Conservation (phyloP, 1,140 invertebrate genomes). For the Drosophila albomicans region DNA sequence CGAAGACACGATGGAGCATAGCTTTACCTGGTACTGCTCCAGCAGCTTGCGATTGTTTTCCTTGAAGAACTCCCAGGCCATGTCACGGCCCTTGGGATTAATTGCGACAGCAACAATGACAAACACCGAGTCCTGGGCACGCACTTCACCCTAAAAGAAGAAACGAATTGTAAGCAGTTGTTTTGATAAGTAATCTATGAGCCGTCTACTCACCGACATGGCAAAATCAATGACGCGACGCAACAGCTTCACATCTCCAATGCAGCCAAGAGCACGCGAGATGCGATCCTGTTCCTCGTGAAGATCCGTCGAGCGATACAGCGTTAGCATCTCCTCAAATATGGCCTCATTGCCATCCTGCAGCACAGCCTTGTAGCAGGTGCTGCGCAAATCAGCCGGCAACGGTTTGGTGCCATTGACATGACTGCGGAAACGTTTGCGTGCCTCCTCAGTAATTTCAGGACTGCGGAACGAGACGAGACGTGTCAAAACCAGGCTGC, state of each 20-base stretch:
- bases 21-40: slow-evolving; percentile 90
- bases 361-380: slow-evolving; percentile 94
- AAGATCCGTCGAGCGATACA: slow-evolving; percentile 94
- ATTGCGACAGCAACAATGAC: slow-evolving; percentile 94
- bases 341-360: slow-evolving; percentile 89
- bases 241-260: slow-evolving; percentile 89
- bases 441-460: slow-evolving; percentile 91
- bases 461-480: slow-evolving; percentile 93
- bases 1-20: neutral
- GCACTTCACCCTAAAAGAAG: slow-evolving; percentile 91
- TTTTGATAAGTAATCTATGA: neutral
- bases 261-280: slow-evolving; percentile 91
- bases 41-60: slow-evolving; percentile 92
- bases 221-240: slow-evolving; percentile 94
- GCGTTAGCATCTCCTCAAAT: slow-evolving; percentile 91
- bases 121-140: slow-evolving; percentile 95
- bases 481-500: slow-evolving; percentile 92
- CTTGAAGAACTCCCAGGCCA: slow-evolving; percentile 96
- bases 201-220: slow-evolving; percentile 89
- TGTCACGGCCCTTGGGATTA: slow-evolving; percentile 91
- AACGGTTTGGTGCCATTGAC: slow-evolving; percentile 87
- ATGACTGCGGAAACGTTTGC: slow-evolving; percentile 90
- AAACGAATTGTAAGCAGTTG: neutral
- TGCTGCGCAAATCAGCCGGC: slow-evolving; percentile 94
- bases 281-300: slow-evolving; percentile 97